These are phyloP conservation scores for Falco naumanni DNA, from an alignment of 2,797 vertebrate genomes.

Conservation along the genomic window DNA sequence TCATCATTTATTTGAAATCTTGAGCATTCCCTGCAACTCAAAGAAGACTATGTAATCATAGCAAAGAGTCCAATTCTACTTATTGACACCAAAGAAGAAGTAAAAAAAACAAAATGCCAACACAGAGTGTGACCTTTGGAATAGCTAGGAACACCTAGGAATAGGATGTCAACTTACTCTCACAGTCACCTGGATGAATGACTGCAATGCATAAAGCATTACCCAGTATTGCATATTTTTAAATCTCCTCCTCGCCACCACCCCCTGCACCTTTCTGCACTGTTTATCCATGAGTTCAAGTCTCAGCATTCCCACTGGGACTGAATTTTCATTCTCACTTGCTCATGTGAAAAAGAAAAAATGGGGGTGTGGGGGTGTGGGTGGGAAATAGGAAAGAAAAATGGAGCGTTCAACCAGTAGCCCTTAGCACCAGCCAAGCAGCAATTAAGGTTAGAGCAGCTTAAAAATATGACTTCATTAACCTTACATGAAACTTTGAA, in stretches of 20 bases:
- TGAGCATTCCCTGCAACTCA: rapidly evolving
- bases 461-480: not conserved
- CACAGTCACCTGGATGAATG: not conserved
- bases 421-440: not conserved
- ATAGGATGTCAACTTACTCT: not conserved
- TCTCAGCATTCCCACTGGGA: not conserved
- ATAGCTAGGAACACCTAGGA: not conserved
- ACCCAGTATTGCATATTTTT: not conserved
- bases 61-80: not conserved
- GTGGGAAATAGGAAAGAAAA: not conserved
- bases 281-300: not conserved
- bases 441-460: not conserved
- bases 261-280: not conserved
- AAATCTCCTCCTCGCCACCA: too few species aligned
- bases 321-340: not conserved
- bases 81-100: not conserved
- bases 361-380: too few species aligned
- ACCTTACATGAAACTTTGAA: not conserved
- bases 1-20: not conserved
- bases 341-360: not conserved
- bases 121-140: not conserved
- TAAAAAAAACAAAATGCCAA: not conserved
- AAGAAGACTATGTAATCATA: not conserved
- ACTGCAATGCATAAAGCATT: not conserved
- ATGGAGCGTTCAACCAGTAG: not conserved